These are phyloP conservation scores for Hydrocynus forskahlii DNA, from an alignment of 2,797 vertebrate species.

Conservation along the genomic window DNA sequence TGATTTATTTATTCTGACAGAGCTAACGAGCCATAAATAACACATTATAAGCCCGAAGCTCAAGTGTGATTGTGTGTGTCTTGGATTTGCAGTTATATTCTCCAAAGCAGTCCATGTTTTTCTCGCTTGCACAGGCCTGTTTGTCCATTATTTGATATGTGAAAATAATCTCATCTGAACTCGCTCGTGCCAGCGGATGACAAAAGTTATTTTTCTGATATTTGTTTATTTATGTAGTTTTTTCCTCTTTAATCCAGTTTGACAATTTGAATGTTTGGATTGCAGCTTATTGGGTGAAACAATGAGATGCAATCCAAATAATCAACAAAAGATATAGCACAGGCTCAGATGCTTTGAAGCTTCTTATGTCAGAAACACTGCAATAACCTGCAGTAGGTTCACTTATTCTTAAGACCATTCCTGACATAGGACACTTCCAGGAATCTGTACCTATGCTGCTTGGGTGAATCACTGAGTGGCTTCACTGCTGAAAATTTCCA, in stretches of 20 bases:
- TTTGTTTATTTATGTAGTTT: background rate
- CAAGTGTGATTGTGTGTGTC: constrained; percentile 5
- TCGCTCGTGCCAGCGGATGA: constrained; percentile 49
- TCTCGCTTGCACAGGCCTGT: constrained; percentile 49
- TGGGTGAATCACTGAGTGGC: too few relatives aligned
- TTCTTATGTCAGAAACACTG: background rate
- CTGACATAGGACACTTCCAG: too few relatives aligned
- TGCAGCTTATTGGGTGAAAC: too few relatives aligned
- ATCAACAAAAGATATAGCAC: background rate
- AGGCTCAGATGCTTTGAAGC: background rate
- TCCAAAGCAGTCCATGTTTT: constrained; percentile 6
- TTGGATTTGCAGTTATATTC: background rate
- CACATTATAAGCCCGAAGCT: too few relatives aligned
- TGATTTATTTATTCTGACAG: too few relatives aligned
- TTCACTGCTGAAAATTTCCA: too few relatives aligned
- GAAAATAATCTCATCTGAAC: constrained; percentile 59
- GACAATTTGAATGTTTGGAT: background rate
- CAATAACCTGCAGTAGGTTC: background rate
- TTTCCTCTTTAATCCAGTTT: constrained; percentile 1
- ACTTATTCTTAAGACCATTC: too few relatives aligned
- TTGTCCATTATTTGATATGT: constrained; percentile 58
- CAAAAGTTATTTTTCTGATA: constrained; percentile 26
- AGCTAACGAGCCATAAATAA: too few relatives aligned
- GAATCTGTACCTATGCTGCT: too few relatives aligned
- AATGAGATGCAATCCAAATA: background rate